These are phyloP conservation scores for Sthenelais limicola DNA, from an alignment of 2,888 invertebrate genomes.

Conservation along the genomic window DNA sequence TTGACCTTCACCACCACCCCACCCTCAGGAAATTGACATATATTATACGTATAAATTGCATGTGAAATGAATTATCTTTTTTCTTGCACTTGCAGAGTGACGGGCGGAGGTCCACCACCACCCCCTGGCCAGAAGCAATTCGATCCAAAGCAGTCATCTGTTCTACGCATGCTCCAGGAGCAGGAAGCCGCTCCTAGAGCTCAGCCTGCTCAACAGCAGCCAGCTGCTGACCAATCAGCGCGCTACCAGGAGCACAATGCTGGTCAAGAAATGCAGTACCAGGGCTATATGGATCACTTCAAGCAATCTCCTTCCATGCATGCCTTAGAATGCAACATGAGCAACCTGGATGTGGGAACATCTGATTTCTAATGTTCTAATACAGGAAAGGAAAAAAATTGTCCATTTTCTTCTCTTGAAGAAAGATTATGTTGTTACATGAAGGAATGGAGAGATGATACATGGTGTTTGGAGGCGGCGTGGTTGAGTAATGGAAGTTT, in stretches of 20 bases:
- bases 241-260: constrained; percentile 21
- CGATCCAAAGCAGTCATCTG: constrained; percentile 50
- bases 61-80: too few relatives aligned
- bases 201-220: background rate
- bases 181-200: constrained; percentile 44
- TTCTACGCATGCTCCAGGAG: constrained; percentile 49
- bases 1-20: too few relatives aligned
- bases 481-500: too few relatives aligned
- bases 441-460: too few relatives aligned
- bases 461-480: too few relatives aligned
- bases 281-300: constrained; percentile 39
- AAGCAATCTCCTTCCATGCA: constrained; percentile 43
- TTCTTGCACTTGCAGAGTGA: constrained; percentile 43
- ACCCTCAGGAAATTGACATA: too few relatives aligned
- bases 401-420: too few relatives aligned
- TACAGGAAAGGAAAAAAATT: too few relatives aligned
- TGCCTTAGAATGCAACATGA: constrained; percentile 32
- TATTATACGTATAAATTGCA: too few relatives aligned
- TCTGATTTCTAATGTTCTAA: constrained; percentile 38
- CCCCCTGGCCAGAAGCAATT: constrained; percentile 49
- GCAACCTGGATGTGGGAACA: background rate
- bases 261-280: constrained; percentile 34
- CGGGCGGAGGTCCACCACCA: constrained; percentile 41
- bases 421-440: too few relatives aligned
- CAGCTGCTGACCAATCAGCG: constrained; percentile 16